These are phyloP conservation scores for Diploptera punctata DNA, from an alignment of 2,888 invertebrate species.

Conservation along the genomic window DNA sequence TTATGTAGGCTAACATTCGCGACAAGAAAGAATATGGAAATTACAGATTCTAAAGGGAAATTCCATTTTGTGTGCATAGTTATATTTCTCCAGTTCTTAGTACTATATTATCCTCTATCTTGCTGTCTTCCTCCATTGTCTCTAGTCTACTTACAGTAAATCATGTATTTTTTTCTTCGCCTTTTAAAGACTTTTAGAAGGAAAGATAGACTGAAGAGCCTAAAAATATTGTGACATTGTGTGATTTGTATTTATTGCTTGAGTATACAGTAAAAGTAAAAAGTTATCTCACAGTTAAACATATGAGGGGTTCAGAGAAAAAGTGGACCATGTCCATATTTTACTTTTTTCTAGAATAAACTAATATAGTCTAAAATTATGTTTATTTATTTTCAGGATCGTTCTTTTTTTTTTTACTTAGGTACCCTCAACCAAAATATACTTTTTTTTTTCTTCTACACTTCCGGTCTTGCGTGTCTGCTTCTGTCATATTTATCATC, in stretches of 20 bases:
- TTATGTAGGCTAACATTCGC: neutral
- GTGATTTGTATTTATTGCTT: neutral
- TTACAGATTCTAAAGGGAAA: slow-evolving; percentile 16
- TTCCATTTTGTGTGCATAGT: slow-evolving; percentile 14
- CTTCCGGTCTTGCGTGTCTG: too few relatives aligned
- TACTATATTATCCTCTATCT: slow-evolving; percentile 6
- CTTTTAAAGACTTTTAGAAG: slow-evolving; percentile 3
- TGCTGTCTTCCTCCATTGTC: neutral
- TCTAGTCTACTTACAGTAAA: neutral
- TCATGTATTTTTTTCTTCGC: neutral
- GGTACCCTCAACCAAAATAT: too few relatives aligned
- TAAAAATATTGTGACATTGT: neutral
- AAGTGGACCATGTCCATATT: too few relatives aligned
- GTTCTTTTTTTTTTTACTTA: too few relatives aligned
- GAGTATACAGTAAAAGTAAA: neutral
- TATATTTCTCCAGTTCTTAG: neutral
- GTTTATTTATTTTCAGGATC: too few relatives aligned
- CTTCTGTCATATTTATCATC: too few relatives aligned
- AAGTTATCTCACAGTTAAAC: too few relatives aligned
- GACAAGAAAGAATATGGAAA: slow-evolving; percentile 21
- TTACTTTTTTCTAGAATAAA: too few relatives aligned
- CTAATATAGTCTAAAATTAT: too few relatives aligned
- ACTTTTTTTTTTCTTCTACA: too few relatives aligned
- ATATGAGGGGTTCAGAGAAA: too few relatives aligned
- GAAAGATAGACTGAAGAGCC: neutral